Base-by-base conservation (phyloP, 2,888 invertebrate genomes). In the Dolichomitus sp. region DNA sequence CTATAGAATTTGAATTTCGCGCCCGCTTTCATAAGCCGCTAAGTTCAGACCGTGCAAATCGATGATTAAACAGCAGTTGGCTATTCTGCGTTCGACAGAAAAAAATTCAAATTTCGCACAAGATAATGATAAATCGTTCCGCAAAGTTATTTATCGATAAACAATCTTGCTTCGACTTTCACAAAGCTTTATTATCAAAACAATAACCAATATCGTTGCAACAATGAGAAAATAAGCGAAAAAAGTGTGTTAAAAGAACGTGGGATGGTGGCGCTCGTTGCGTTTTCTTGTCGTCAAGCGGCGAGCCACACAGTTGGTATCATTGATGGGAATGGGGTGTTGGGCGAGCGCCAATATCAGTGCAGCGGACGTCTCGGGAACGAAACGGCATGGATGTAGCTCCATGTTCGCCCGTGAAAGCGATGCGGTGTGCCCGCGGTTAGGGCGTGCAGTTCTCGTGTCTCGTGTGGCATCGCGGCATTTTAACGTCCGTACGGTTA, bases 341-440 rank as follows among this genome's bases (percentile, higher is more conserved):
- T 40, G 59, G 45, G 52, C 9, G n/a, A 88, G 80, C 87, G 86
- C 85, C 85, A 73, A 69, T 80, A 77, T 80, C 75, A 80, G 74
- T 81, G 74, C 54, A 50, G 85, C 89, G 92, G 89, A 80, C 85
- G 83, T 86, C 87, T 86, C 76, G 73, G 42, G 76, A 91, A 92
- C 65, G 85, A 91, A 83, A 86, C 85, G 87, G 87, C 92, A 91
- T 91, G 90, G 91, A 90, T 89, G 88, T 89, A 89, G 91, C 92
- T 92, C 91, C 92, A 91, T 91, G 92, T 92, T 92, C 88, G 88
- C 89, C 91, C 90, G 92, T 91, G 91, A 91, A 92, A 91, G 92
- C 90, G 92, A 91, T 92, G 92, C 92, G 92, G 92, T 92, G 89
- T 92, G 90, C 88, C 91, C 92, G 92, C 92, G 92, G 91, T 92